Conservation (phyloP, 2,888 invertebrate genomes). For the Dascillus cervinus region DNA sequence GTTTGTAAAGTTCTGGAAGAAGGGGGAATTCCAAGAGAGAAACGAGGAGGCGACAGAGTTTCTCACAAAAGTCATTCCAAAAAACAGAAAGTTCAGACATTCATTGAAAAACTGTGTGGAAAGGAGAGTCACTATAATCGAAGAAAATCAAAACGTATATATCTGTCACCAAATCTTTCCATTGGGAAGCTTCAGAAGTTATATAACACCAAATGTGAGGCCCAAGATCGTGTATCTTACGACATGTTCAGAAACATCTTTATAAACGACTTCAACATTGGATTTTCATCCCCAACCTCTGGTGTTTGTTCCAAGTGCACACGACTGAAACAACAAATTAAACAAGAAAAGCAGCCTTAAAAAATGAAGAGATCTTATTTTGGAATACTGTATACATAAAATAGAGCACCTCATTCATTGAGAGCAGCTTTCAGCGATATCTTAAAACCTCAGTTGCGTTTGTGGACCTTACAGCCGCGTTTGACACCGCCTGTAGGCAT, state of each 20-base stretch:
- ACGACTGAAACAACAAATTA: constrained; percentile 7
- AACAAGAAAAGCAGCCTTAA: constrained; percentile 2
- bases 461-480: too few species aligned
- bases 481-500: too few species aligned
- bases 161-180: constrained; percentile 20
- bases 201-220: constrained; percentile 21
- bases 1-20: constrained; percentile 11
- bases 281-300: constrained; percentile 23
- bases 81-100: constrained; percentile 20
- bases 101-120: constrained; percentile 14
- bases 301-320: constrained; percentile 23
- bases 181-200: constrained; percentile 20
- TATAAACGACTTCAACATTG: constrained; percentile 22
- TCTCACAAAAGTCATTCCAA: constrained; percentile 17
- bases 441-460: too few species aligned
- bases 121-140: constrained; percentile 26
- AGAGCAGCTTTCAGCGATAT: too few species aligned
- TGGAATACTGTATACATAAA: constrained; percentile 5
- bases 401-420: too few species aligned
- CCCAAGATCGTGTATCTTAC: constrained; percentile 17
- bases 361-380: constrained; percentile 1
- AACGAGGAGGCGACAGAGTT: constrained; percentile 18
- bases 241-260: constrained; percentile 16
- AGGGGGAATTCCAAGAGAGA: constrained; percentile 16
- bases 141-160: constrained; percentile 22